These are phyloP conservation scores for Lasioglossum morio DNA, from an alignment of 2,888 invertebrate genomes.

Conservation along the genomic window DNA sequence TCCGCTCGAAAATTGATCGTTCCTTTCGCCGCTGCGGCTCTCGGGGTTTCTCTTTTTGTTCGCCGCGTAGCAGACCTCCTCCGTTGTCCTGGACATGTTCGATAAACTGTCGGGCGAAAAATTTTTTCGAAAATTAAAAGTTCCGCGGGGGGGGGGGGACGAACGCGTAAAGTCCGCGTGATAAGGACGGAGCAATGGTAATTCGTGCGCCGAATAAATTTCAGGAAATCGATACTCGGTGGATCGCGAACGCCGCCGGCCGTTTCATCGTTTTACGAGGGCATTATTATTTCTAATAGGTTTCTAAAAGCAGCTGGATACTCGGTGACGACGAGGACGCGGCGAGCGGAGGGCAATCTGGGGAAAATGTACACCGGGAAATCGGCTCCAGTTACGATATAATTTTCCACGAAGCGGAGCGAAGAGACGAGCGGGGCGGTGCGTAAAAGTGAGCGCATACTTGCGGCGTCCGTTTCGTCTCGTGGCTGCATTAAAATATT, in stretches of 20 bases:
- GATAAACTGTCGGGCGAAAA: background rate
- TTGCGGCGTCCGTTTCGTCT: conserved; percentile 42
- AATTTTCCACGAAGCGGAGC: conserved; percentile 19
- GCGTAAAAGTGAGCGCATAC: conserved; percentile 46
- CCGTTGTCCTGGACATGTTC: background rate
- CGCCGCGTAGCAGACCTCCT: background rate
- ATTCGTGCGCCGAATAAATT: background rate
- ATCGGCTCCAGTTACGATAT: conserved; percentile 41
- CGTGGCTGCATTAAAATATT: conserved; percentile 58
- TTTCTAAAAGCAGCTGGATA: background rate
- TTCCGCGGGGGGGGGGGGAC: background rate
- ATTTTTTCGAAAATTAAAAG: background rate
- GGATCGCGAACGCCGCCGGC: background rate
- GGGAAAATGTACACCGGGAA: conserved; percentile 25
- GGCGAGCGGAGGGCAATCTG: conserved; percentile 25
- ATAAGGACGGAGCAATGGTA: background rate
- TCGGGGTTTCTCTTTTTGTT: background rate
- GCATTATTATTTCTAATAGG: conserved; percentile 23
- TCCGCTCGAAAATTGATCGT: conserved; percentile 28
- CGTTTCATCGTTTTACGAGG: conserved; percentile 36
- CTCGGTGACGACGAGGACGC: background rate
- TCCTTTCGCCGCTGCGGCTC: background rate
- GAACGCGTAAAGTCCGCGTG: background rate
- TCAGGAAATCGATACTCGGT: background rate
- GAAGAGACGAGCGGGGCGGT: background rate